phyloP scores from a whole-genome alignment of 1,140 invertebrate genomes.

The Orius laevigatus region DNA sequence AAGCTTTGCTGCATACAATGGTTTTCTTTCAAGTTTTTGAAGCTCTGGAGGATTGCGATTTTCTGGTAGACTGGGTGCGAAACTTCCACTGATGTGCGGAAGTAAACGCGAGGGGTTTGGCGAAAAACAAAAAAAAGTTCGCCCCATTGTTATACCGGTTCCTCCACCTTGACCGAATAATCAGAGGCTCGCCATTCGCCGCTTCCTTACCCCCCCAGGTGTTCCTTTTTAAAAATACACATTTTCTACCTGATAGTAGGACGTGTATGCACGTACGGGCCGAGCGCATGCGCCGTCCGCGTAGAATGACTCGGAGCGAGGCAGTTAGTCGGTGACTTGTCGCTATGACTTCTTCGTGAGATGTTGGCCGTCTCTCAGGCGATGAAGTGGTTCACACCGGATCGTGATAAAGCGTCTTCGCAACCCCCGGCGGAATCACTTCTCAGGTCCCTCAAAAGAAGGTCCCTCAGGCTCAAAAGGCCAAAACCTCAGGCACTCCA shows the following conservation, averaged over 20 bases:
- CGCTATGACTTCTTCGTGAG: not conserved
- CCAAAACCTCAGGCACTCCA: conserved; percentile 41
- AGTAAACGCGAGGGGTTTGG: too few species aligned
- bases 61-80: too few species aligned
- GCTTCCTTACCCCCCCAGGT: not conserved
- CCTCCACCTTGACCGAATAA: too few species aligned
- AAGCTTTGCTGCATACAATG: too few species aligned
- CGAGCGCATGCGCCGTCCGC: too few species aligned
- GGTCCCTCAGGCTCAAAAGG: conserved; percentile 48
- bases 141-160: too few species aligned
- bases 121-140: too few species aligned
- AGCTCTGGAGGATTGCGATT: too few species aligned
- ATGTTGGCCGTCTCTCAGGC: conserved; percentile 8
- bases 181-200: too few species aligned
- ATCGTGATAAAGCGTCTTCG: conserved; percentile 2
- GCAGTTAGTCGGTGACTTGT: not conserved
- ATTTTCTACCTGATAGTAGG: too few species aligned
- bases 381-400: conserved; percentile 21
- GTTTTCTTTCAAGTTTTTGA: too few species aligned
- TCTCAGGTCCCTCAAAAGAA: conserved; percentile 43
- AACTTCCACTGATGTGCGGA: too few species aligned
- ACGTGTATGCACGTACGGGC: not conserved
- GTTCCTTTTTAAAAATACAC: not conserved
- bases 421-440: conserved; percentile 41
- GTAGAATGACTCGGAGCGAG: not conserved